Conservation (phyloP, 1,140 invertebrate genomes). For the Drosophila simulans region DNA sequence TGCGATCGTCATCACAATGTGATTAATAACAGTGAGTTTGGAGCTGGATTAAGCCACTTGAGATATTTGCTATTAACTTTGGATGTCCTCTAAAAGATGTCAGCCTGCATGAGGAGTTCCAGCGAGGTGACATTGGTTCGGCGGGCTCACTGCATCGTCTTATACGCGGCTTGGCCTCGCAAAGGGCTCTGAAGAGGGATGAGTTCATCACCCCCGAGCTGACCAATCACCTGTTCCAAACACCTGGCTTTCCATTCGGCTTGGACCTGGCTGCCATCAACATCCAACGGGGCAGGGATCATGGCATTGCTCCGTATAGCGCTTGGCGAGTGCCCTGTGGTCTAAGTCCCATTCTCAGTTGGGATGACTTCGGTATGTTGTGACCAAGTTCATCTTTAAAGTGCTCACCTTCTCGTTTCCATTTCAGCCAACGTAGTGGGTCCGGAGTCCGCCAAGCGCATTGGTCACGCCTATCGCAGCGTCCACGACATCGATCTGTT, state of each 20-base stretch:
- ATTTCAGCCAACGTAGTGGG: constrained; percentile 88
- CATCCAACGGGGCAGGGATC: constrained; percentile 95
- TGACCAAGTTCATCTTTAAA: background rate
- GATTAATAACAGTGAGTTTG: constrained; percentile 88
- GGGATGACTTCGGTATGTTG: constrained; percentile 88
- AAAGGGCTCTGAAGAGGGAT: constrained; percentile 91
- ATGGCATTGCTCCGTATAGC: constrained; percentile 94
- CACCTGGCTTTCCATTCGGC: constrained; percentile 89
- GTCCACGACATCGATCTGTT: constrained; percentile 97
- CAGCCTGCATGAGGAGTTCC: constrained; percentile 90
- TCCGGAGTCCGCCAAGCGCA: constrained; percentile 87
- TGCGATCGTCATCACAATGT: constrained; percentile 88
- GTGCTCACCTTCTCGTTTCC: background rate
- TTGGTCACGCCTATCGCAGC: constrained; percentile 88
- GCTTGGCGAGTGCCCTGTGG: constrained; percentile 93
- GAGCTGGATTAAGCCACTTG: background rate
- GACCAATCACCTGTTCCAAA: constrained; percentile 95
- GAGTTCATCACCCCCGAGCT: constrained; percentile 93
- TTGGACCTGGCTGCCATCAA: constrained; percentile 96
- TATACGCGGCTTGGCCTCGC: constrained; percentile 90
- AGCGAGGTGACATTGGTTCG: constrained; percentile 87
- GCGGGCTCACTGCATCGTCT: constrained; percentile 92
- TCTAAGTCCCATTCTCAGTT: constrained; percentile 88
- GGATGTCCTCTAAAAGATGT: constrained; percentile 87
- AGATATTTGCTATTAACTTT: background rate